Percentiles rank a stretch among this genome's conserved stretches.
These are phyloP conservation scores for Gymnorhina tibicen DNA, from an alignment of 2,113 vertebrate species.

Conservation along the genomic window DNA sequence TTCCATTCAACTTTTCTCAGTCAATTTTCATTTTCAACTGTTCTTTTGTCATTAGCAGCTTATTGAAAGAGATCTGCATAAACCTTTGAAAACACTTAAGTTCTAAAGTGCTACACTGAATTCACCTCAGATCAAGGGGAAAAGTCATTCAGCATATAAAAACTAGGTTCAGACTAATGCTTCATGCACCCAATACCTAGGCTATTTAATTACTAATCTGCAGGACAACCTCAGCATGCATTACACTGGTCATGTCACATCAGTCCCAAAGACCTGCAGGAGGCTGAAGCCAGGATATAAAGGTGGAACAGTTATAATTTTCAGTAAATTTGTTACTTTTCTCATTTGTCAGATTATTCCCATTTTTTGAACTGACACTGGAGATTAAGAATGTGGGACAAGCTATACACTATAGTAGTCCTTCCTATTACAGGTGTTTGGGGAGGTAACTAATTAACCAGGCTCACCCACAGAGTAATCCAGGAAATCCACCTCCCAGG, in stretches of 20 bases:
- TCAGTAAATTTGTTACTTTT: background rate
- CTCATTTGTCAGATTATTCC: background rate
- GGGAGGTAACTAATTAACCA: background rate
- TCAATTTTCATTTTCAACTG: background rate
- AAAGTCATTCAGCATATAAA: background rate
- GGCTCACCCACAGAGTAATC: background rate
- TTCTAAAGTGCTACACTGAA: background rate
- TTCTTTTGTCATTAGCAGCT: constrained; percentile 7
- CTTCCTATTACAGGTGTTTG: background rate
- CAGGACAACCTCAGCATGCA: background rate
- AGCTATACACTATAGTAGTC: background rate
- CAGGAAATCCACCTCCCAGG: background rate
- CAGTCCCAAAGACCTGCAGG: background rate
- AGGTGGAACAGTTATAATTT: background rate
- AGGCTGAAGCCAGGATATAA: background rate
- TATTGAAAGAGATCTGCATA: background rate
- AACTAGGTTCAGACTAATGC: background rate
- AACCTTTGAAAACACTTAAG: background rate
- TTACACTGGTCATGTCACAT: background rate
- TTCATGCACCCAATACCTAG: background rate
- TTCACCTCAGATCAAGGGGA: background rate
- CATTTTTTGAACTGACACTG: background rate
- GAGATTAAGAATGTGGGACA: background rate
- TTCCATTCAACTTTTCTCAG: background rate
- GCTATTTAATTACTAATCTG: background rate